Conservation (phyloP, 2,113 vertebrate genomes). For the Hemiscyllium ocellatum region DNA sequence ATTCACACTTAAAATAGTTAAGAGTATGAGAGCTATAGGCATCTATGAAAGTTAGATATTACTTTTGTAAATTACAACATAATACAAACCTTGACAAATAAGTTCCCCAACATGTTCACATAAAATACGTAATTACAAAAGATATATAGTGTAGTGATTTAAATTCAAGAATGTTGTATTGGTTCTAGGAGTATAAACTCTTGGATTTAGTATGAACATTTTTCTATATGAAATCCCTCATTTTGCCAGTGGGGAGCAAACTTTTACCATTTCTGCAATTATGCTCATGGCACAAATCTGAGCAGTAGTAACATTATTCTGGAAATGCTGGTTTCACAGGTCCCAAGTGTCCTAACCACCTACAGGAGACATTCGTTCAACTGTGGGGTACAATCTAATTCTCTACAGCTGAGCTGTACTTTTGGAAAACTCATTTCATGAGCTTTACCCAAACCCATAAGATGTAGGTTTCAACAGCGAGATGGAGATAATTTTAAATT, state of each 20-base stretch:
- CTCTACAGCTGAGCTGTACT: not conserved
- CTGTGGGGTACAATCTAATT: not conserved
- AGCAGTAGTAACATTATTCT: not conserved
- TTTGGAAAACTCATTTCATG: not conserved
- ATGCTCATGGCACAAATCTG: not conserved
- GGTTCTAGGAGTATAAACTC: not conserved
- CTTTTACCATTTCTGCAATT: constrained; percentile 6
- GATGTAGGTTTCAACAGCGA: not conserved
- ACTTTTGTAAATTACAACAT: not conserved
- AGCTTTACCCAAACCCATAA: not conserved
- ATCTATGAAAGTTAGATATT: not conserved
- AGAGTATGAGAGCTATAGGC: not conserved
- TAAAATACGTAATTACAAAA: not conserved
- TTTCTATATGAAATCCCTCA: not conserved
- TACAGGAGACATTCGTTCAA: not conserved
- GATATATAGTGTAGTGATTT: not conserved
- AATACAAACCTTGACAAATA: not conserved
- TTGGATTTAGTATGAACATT: not conserved
- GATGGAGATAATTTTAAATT: not conserved
- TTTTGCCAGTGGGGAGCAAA: not conserved
- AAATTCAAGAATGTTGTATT: not conserved
- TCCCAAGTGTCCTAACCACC: not conserved
- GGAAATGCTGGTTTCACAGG: not conserved
- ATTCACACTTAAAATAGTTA: not conserved
- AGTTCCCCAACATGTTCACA: not conserved